A percentile compares a stretch with the other conserved stretches of the same genome.
phyloP scores from a whole-genome alignment of 2,888 invertebrate species.

The Caenorhabditis sp. region DNA sequence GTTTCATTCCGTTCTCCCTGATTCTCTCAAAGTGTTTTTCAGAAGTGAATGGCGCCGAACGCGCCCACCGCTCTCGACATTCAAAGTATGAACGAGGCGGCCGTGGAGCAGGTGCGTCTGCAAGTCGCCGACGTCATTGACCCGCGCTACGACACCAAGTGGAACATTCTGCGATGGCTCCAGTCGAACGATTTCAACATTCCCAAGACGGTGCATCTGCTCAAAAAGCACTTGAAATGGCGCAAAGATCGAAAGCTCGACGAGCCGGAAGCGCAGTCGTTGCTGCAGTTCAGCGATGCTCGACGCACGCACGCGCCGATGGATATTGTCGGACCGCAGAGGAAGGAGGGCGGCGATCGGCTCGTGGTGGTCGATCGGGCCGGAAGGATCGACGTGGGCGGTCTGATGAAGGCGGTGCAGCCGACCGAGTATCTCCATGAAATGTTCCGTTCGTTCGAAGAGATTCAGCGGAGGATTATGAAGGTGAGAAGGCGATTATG shows the following conservation, averaged over 20 bases:
- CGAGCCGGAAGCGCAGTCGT: conserved; percentile 39
- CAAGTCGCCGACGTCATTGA: conserved; percentile 59
- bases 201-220: conserved; percentile 58
- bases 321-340: conserved; percentile 62
- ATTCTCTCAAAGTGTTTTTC: no score
- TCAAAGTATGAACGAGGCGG: conserved; percentile 34
- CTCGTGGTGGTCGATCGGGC: conserved; percentile 67
- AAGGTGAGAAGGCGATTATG: conserved; percentile 37
- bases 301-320: conserved; percentile 61
- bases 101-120: conserved; percentile 52
- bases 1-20: no score
- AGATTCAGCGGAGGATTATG: conserved; percentile 57
- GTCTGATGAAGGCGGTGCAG: conserved; percentile 68
- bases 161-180: conserved; percentile 69
- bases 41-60: conserved; percentile 44
- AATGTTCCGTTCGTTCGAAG: conserved; percentile 63
- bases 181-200: conserved; percentile 62
- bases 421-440: conserved; percentile 70
- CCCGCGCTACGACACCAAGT: conserved; percentile 65
- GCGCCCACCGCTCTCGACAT: conserved; percentile 16
- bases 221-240: conserved; percentile 68
- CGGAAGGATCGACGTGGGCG: conserved; percentile 62
- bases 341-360: conserved; percentile 56
- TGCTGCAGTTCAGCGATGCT: conserved; percentile 47
- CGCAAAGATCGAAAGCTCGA: conserved; percentile 61